These are phyloP conservation scores for Brachyistius frenatus DNA, from an alignment of 2,113 vertebrate genomes.

Conservation along the genomic window DNA sequence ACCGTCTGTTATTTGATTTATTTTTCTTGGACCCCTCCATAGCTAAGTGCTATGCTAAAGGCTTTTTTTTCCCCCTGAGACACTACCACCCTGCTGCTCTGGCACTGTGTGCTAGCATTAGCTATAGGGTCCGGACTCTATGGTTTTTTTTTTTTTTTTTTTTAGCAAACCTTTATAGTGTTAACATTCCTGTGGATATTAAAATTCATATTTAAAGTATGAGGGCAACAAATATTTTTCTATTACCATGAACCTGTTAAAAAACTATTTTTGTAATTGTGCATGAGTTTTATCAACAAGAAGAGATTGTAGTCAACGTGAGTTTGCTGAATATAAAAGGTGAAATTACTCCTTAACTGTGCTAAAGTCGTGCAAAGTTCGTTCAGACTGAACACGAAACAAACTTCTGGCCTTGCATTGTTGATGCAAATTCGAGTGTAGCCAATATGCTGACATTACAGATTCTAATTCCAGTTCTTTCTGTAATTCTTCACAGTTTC, in stretches of 20 bases:
- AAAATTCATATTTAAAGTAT: constrained; percentile 77
- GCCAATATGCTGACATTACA: no score
- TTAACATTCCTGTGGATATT: constrained; percentile 77
- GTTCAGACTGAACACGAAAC: constrained; percentile 28
- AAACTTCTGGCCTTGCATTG: background rate
- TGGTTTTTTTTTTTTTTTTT: background rate
- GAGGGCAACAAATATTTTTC: constrained; percentile 44
- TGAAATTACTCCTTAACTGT: background rate
- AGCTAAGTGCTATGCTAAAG: no score
- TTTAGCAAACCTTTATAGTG: no score
- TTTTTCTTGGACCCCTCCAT: no score
- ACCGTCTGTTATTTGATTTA: no score
- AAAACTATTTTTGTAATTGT: constrained; percentile 54
- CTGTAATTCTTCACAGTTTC: no score
- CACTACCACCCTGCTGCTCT: constrained; percentile 3
- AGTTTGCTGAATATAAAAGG: background rate
- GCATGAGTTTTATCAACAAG: background rate
- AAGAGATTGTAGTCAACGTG: background rate
- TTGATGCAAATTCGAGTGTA: no score
- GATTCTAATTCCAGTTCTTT: no score
- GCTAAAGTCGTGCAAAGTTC: background rate
- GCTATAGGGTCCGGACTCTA: background rate
- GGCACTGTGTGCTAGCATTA: constrained; percentile 56
- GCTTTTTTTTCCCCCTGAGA: background rate
- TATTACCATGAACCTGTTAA: constrained; percentile 35